phyloP scores from a whole-genome alignment of 1,140 invertebrate species.

The Prorops nasuta region DNA sequence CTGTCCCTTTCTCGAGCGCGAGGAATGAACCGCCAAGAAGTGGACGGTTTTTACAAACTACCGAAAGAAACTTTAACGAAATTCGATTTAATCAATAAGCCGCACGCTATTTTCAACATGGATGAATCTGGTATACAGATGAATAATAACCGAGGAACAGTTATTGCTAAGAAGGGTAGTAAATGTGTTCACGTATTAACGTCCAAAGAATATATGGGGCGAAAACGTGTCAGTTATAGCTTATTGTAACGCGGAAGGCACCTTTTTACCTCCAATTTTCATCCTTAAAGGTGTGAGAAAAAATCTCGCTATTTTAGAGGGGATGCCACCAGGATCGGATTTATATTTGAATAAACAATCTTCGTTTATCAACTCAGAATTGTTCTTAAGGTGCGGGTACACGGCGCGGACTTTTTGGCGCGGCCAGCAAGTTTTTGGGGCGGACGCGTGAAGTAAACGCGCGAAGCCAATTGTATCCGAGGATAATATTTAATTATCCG shows the following conservation, averaged over 20 bases:
- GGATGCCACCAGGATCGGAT: conserved; percentile 34
- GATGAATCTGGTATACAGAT: conserved; percentile 50
- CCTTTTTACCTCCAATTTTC: conserved; percentile 20
- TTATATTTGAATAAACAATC: conserved; percentile 41
- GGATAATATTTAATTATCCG: too few relatives aligned
- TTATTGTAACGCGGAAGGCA: conserved; percentile 38
- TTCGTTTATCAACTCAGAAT: conserved; percentile 34
- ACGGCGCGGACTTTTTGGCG: too few relatives aligned
- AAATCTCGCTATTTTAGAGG: conserved; percentile 38
- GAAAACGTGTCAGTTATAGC: conserved; percentile 40
- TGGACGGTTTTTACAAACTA: conserved; percentile 35
- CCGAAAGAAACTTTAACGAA: conserved; percentile 28
- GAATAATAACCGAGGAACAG: conserved; percentile 43
- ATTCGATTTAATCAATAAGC: conserved; percentile 39
- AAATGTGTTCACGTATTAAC: conserved; percentile 42
- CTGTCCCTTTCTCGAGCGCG: conserved; percentile 38
- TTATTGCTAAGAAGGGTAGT: conserved; percentile 44
- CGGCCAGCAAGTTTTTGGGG: too few relatives aligned
- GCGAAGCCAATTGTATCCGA: too few relatives aligned
- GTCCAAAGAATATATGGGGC: conserved; percentile 39
- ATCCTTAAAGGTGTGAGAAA: conserved; percentile 36
- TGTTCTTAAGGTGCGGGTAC: conserved; percentile 48
- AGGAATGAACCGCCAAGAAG: conserved; percentile 36
- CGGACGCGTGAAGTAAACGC: too few relatives aligned
- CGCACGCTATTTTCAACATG: conserved; percentile 44